These are phyloP conservation scores for Aplodontia rufa DNA, from an alignment of 2,113 vertebrate species.

Conservation along the genomic window DNA sequence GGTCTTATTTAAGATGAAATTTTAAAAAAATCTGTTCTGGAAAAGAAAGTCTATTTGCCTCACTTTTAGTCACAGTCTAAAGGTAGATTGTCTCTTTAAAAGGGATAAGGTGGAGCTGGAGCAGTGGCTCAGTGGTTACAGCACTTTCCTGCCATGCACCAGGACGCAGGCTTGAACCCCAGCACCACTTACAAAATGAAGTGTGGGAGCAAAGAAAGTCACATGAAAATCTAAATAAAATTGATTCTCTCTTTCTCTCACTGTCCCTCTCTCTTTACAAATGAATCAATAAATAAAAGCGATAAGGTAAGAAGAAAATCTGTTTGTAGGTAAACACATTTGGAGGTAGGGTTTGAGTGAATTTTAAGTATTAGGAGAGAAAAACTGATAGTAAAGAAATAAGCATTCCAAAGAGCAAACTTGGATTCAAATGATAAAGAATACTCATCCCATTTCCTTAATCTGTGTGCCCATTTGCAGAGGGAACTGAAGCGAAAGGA, in stretches of 20 bases:
- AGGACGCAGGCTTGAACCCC: too few relatives aligned
- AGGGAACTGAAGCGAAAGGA: neutral
- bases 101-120: too few relatives aligned
- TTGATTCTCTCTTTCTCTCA: too few relatives aligned
- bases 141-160: too few relatives aligned
- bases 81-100: neutral
- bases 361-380: neutral
- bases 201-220: too few relatives aligned
- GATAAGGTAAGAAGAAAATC: neutral
- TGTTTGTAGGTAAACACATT: neutral
- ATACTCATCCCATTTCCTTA: neutral
- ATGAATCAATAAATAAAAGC: too few relatives aligned
- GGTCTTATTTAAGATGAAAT: neutral
- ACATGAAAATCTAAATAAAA: too few relatives aligned
- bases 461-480: neutral
- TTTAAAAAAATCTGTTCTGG: neutral
- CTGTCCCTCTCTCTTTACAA: too few relatives aligned
- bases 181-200: too few relatives aligned
- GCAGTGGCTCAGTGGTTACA: too few relatives aligned
- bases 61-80: neutral
- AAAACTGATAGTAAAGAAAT: neutral
- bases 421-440: conserved; percentile 8
- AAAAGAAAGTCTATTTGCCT: neutral
- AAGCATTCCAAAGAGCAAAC: neutral
- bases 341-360: neutral